phyloP scores from a whole-genome alignment of 2,113 vertebrate species.

The Lathamus discolor region DNA sequence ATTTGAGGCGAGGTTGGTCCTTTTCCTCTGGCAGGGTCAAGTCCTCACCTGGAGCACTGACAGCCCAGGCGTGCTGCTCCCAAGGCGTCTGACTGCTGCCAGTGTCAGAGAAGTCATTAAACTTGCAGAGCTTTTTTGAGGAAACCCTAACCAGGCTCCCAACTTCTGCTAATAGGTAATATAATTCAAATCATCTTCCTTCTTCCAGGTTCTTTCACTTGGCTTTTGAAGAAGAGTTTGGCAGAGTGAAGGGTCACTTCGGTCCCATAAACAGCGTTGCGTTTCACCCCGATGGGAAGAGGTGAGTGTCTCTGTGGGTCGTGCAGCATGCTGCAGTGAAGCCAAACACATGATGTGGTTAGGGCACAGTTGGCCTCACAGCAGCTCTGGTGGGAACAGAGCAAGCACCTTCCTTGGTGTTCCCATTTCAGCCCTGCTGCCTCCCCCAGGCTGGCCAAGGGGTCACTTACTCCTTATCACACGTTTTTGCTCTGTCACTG shows the following conservation, averaged over 20 bases:
- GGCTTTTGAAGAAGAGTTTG: constrained; percentile 96
- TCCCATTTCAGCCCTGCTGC: neutral
- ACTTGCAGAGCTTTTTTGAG: neutral
- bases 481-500: rapidly evolving
- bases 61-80: neutral
- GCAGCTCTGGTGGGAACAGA: rapidly evolving
- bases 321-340: rapidly evolving
- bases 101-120: neutral
- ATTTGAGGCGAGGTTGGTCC: constrained; percentile 89
- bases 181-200: neutral
- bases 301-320: constrained; percentile 69
- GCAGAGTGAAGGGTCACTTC: constrained; percentile 96
- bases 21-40: neutral
- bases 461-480: rapidly evolving
- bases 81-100: neutral
- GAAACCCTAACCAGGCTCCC: neutral
- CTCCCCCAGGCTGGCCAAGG: rapidly evolving
- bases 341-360: neutral
- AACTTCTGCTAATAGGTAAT: neutral
- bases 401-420: neutral
- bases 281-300: constrained; percentile 97
- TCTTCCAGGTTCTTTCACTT: constrained; percentile 91
- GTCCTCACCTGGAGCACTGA: neutral
- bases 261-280: constrained; percentile 97
- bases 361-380: rapidly evolving